Conservation (phyloP, 1,140 invertebrate genomes). For the Euwallacea fornicatus region DNA sequence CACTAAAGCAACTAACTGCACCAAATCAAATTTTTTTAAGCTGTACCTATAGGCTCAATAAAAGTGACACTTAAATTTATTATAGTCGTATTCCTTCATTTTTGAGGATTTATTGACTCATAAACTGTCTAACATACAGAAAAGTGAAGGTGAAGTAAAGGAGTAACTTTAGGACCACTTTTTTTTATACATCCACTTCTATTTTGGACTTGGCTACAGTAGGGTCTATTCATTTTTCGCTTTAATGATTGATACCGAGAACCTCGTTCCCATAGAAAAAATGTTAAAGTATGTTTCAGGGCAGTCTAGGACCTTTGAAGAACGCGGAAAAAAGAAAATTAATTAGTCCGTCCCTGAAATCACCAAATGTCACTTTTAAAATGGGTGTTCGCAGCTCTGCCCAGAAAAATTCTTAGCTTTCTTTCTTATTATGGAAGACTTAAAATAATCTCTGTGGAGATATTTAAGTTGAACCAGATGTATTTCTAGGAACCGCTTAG, state of each 20-base stretch:
- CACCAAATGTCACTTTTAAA: slow-evolving; percentile 16
- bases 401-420: slow-evolving; percentile 25
- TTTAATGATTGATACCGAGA: too few species aligned
- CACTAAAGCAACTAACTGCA: not conserved
- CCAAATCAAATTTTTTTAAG: slow-evolving; percentile 17
- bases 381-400: slow-evolving; percentile 25
- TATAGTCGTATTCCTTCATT: slow-evolving; percentile 28
- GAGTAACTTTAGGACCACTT: slow-evolving; percentile 17
- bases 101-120: slow-evolving; percentile 28
- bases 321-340: not conserved
- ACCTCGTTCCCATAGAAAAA: too few species aligned
- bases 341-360: slow-evolving; percentile 13
- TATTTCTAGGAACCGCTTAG: slow-evolving; percentile 32
- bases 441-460: slow-evolving; percentile 29
- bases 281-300: too few species aligned
- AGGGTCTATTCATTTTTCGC: too few species aligned
- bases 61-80: slow-evolving; percentile 31
- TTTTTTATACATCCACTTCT: slow-evolving; percentile 22
- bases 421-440: slow-evolving; percentile 28
- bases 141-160: slow-evolving; percentile 13
- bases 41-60: slow-evolving; percentile 15
- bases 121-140: slow-evolving; percentile 28
- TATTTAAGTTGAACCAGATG: slow-evolving; percentile 34
- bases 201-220: slow-evolving; percentile 1
- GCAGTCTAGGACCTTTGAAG: not conserved